Conservation (phyloP, 2,113 vertebrate species). For the Acanthochromis polyacanthus region DNA sequence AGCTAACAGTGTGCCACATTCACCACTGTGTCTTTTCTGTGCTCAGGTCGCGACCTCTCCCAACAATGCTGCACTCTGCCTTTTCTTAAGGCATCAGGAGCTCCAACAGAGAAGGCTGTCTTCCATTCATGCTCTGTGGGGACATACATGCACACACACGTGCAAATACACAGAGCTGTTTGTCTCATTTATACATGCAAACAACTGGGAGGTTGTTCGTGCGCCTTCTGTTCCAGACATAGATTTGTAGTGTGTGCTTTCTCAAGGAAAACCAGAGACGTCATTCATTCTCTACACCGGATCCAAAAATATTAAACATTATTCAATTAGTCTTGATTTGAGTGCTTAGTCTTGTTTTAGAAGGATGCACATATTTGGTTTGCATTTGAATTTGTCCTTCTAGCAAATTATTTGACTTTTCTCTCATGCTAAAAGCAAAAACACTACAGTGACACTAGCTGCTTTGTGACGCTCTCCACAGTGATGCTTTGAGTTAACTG, state of each 20-base stretch:
- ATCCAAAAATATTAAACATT: slow-evolving; percentile 9
- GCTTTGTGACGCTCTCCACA: too few species aligned
- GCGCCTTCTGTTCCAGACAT: background rate
- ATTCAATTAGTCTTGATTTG: background rate
- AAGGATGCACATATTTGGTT: background rate
- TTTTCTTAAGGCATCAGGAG: slow-evolving; percentile 62
- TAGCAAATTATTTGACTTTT: background rate
- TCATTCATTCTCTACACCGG: slow-evolving; percentile 16
- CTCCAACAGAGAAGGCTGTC: slow-evolving; percentile 53
- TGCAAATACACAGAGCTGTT: slow-evolving; percentile 68
- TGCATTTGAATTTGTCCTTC: too few species aligned
- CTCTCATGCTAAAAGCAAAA: too few species aligned
- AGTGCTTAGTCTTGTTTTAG: slow-evolving; percentile 2
- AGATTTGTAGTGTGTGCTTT: slow-evolving; percentile 62
- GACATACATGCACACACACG: slow-evolving; percentile 56
- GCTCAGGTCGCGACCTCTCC: slow-evolving; percentile 53
- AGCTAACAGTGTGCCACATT: slow-evolving; percentile 61
- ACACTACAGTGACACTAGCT: too few species aligned
- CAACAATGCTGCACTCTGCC: slow-evolving; percentile 40
- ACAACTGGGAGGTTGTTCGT: slow-evolving; percentile 47
- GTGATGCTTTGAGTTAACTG: too few species aligned
- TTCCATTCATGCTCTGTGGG: slow-evolving; percentile 57
- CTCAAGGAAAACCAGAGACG: slow-evolving; percentile 39
- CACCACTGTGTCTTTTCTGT: slow-evolving; percentile 48
- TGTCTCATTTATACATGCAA: slow-evolving; percentile 69